A percentile compares a stretch with the other conserved stretches of the same genome.
Evolutionary conservation across 2,797 vertebrate genomes (phyloP).

Genomic region (Champsocephalus gunnari): DNA sequence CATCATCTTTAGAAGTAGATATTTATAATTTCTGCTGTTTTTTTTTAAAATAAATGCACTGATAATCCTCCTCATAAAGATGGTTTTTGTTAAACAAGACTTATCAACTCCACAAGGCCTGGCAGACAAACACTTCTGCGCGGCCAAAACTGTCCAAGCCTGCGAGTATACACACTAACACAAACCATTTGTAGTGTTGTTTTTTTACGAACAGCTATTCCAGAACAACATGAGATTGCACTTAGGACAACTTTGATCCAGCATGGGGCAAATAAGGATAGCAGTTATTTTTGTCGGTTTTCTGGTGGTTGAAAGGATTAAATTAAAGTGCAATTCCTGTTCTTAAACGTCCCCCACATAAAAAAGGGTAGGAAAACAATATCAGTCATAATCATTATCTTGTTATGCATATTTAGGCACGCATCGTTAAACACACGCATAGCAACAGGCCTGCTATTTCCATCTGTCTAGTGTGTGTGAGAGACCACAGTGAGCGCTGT

Average conservation of each 20-base stretch:
- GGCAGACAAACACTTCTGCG: conserved; percentile 56
- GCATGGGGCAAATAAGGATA: conserved; percentile 58
- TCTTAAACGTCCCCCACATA: conserved; percentile 42
- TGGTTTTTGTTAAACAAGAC: conserved; percentile 27
- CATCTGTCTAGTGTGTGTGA: conserved; percentile 25
- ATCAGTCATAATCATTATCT: conserved; percentile 40
- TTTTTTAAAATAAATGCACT: background rate
- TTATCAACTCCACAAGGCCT: conserved; percentile 70
- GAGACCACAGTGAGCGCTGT: conserved; percentile 40
- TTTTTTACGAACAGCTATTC: conserved; percentile 72
- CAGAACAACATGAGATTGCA: conserved; percentile 68
- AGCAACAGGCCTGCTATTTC: conserved; percentile 40
- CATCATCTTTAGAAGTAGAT: background rate
- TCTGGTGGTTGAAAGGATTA: conserved; percentile 70
- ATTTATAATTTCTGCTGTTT: background rate
- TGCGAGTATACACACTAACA: conserved; percentile 52
- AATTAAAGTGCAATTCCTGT: conserved; percentile 54
- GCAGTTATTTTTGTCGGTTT: conserved; percentile 59
- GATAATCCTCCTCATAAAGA: conserved; percentile 18
- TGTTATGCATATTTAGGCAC: conserved; percentile 33
- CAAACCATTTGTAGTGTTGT: conserved; percentile 64
- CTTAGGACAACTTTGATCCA: conserved; percentile 70
- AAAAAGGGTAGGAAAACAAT: conserved; percentile 42
- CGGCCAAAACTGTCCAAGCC: conserved; percentile 52
- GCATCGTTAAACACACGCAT: background rate